Conservation (phyloP, 1,140 invertebrate species). For the Achroia grisella region DNA sequence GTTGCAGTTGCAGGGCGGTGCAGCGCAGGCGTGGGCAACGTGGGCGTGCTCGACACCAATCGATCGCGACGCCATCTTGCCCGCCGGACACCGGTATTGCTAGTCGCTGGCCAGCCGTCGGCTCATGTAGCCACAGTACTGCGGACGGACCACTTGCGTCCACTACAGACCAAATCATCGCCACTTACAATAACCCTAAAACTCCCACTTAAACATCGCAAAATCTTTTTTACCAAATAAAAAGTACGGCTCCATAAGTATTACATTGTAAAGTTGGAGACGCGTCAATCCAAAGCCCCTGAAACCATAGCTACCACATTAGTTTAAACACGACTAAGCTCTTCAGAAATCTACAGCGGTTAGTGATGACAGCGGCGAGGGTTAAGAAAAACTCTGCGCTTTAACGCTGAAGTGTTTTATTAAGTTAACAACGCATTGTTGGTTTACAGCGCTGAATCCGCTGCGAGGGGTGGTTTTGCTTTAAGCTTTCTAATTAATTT, state of each 20-base stretch:
- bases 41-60: constrained; percentile 51
- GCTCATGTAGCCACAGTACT: constrained; percentile 9
- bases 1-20: constrained; percentile 55
- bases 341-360: constrained; percentile 43
- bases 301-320: constrained; percentile 45
- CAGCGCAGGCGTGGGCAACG: constrained; percentile 58
- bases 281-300: constrained; percentile 39
- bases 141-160: no score
- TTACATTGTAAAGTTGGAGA: constrained; percentile 40
- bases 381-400: constrained; percentile 41
- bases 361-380: constrained; percentile 23
- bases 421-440: constrained; percentile 11
- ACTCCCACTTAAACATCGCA: no score
- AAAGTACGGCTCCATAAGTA: constrained; percentile 18
- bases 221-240: no score
- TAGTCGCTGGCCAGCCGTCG: constrained; percentile 22
- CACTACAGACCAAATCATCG: no score
- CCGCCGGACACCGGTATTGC: constrained; percentile 35
- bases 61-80: constrained; percentile 65
- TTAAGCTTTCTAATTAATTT: constrained; percentile 52
- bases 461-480: constrained; percentile 22
- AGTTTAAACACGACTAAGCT: constrained; percentile 65
- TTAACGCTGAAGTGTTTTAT: constrained; percentile 26
- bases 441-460: constrained; percentile 39
- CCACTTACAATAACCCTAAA: no score